phyloP scores from a whole-genome alignment of 2,797 vertebrate genomes.

The Coregonus suidteri region DNA sequence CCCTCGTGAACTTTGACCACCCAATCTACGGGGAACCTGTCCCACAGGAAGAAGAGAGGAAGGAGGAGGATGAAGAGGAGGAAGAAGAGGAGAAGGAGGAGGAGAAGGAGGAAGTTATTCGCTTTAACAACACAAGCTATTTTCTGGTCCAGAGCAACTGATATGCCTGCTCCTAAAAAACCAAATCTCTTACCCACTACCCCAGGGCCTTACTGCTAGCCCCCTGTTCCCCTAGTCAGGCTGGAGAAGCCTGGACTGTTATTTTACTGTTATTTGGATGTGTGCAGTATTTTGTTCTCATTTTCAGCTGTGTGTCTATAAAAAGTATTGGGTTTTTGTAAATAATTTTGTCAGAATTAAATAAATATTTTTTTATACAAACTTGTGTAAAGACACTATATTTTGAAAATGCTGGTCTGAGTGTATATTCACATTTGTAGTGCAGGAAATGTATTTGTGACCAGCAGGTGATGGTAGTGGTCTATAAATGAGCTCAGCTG shows the following conservation, averaged over 20 bases:
- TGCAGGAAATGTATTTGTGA: neutral
- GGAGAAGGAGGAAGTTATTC: conserved; percentile 37
- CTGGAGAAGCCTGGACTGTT: too few species aligned
- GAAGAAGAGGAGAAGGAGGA: conserved; percentile 37
- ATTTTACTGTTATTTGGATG: neutral
- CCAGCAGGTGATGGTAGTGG: neutral
- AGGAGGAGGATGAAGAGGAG: conserved; percentile 22
- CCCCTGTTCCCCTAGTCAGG: too few species aligned
- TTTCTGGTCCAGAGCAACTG: conserved; percentile 55
- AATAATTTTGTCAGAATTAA: neutral
- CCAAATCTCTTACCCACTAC: neutral
- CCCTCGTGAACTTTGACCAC: conserved; percentile 48
- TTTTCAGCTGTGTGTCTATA: neutral
- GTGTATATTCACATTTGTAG: neutral
- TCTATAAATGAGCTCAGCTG: neutral
- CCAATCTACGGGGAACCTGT: neutral
- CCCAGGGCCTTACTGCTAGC: neutral
- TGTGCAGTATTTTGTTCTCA: neutral
- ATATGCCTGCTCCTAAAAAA: neutral
- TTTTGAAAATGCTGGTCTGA: neutral
- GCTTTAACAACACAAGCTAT: conserved; percentile 75
- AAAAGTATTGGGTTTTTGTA: neutral
- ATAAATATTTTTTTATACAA: neutral
- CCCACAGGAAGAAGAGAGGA: conserved; percentile 26
- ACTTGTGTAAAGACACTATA: neutral